phyloP scores from a whole-genome alignment of 2,888 invertebrate genomes.

The Drosophila putrida region DNA sequence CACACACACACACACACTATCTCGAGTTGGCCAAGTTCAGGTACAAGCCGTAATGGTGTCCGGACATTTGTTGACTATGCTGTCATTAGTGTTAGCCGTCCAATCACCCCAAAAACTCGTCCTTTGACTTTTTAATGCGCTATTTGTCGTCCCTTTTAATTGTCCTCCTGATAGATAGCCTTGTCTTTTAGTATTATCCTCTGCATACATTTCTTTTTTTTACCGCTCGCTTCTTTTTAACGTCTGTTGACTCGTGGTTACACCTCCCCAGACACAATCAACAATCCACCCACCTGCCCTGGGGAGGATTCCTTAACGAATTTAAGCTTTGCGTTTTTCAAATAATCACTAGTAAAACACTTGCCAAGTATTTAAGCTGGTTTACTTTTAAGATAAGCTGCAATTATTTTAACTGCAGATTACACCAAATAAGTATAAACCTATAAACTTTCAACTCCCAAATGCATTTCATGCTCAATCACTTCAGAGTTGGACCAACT shows the following conservation, averaged over 20 bases:
- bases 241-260: slow-evolving; percentile 58
- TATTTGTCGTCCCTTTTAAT: slow-evolving; percentile 64
- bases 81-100: slow-evolving; percentile 67
- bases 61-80: slow-evolving; percentile 60
- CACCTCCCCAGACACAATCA: slow-evolving; percentile 37
- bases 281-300: slow-evolving; percentile 8
- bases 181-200: slow-evolving; percentile 18
- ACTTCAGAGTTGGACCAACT: background rate
- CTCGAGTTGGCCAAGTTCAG: slow-evolving; percentile 64
- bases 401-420: slow-evolving; percentile 17
- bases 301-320: slow-evolving; percentile 22
- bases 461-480: too few species aligned
- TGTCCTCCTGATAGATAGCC: slow-evolving; percentile 65
- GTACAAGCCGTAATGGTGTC: slow-evolving; percentile 50
- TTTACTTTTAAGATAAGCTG: slow-evolving; percentile 8
- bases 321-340: slow-evolving; percentile 42
- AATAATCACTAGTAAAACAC: slow-evolving; percentile 5
- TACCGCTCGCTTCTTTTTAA: slow-evolving; percentile 28
- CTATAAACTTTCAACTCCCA: background rate
- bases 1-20: background rate
- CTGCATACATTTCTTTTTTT: slow-evolving; percentile 8
- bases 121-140: slow-evolving; percentile 67
- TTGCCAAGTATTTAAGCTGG: slow-evolving; percentile 11
- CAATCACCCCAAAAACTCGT: slow-evolving; percentile 57
- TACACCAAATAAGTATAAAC: background rate